Evolutionary conservation across 2,113 vertebrate genomes (phyloP).

Genomic region (Dasypus novemcinctus): DNA sequence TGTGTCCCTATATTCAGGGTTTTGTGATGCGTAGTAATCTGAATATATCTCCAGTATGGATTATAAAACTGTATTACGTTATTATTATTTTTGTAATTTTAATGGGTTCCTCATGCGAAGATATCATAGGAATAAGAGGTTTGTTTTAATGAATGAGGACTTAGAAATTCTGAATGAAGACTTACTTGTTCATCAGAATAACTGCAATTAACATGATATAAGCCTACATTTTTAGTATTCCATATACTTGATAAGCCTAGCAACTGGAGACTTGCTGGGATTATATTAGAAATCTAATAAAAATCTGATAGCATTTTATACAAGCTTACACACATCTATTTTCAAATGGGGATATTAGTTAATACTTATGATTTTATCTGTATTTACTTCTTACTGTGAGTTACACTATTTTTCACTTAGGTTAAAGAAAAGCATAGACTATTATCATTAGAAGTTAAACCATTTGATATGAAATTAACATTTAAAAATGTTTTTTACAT

Average conservation of each 20-base stretch:
- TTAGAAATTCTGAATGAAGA: slow-evolving; percentile 51
- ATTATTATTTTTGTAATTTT: slow-evolving; percentile 67
- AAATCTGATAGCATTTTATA: slow-evolving; percentile 65
- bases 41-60: slow-evolving; percentile 29
- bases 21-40: slow-evolving; percentile 59
- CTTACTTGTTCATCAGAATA: slow-evolving; percentile 34
- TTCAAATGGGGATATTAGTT: slow-evolving; percentile 54
- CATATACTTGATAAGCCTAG: slow-evolving; percentile 64
- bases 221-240: slow-evolving; percentile 67
- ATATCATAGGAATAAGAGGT: slow-evolving; percentile 40
- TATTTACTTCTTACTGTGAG: slow-evolving; percentile 51
- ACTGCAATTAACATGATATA: slow-evolving; percentile 47
- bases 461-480: slow-evolving; percentile 39
- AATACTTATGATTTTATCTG: slow-evolving; percentile 58
- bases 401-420: slow-evolving; percentile 24
- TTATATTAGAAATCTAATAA: slow-evolving; percentile 67
- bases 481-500: neutral
- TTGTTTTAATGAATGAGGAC: slow-evolving; percentile 51
- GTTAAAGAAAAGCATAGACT: neutral
- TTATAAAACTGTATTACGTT: slow-evolving; percentile 58
- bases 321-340: slow-evolving; percentile 61
- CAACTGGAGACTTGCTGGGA: slow-evolving; percentile 53
- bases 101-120: slow-evolving; percentile 61
- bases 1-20: slow-evolving; percentile 59
- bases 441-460: slow-evolving; percentile 21